Evolutionary conservation across 2,113 vertebrate species (phyloP), one percentile per base, ranked within the genome.

Genomic region (Clupea harengus): DNA sequence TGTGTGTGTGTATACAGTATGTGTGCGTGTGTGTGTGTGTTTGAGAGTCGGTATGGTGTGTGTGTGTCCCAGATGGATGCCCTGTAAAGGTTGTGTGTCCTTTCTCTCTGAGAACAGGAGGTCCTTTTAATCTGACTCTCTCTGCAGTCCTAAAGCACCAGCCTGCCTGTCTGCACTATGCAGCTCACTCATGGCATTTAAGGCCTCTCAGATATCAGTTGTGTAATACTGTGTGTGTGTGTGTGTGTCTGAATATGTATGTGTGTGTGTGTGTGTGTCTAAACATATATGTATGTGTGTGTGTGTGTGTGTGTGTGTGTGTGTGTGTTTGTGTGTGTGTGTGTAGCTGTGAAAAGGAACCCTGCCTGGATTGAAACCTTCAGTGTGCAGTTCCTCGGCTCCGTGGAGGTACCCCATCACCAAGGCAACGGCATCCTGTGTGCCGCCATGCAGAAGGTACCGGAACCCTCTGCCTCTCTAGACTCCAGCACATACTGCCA

Each of bases 361-460:
- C 96, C 97, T 2, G 95, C 96, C 49, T 99, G 98, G 98, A 95
- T 98, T 39, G 97, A 99, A 83, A 95, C 95, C 11, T 99, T 97
- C 87, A 95, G 93, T 0, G 97, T 99, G 84, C 97, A 99, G 93
- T 99, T 99, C 93, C 93, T 99, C 93, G 98, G 98, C 85, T 99
- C 98, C 0, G 98, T 99, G 91, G 98, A 99, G 91, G 98, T 99
- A 6, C 98, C 98, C 0, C 96, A 97, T 93, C 98, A 99, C 91
- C 98, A 99, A 92, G 98, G 98, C 86, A 99, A 99, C 0, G 97
- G 97, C 39, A 98, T 99, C 91, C 94, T 99, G 32, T 99, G 97
- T 1, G 97, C 98, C 0, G 98, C 98, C 89, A 99, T 99, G 98
- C 97, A 99, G 93, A 99, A 99, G 96, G 98, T 98, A 91, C 88